Evolutionary conservation across 1,140 invertebrate genomes (phyloP), one percentile per base, ranked within the genome.

Genomic region (Drosophila bifasciata): DNA sequence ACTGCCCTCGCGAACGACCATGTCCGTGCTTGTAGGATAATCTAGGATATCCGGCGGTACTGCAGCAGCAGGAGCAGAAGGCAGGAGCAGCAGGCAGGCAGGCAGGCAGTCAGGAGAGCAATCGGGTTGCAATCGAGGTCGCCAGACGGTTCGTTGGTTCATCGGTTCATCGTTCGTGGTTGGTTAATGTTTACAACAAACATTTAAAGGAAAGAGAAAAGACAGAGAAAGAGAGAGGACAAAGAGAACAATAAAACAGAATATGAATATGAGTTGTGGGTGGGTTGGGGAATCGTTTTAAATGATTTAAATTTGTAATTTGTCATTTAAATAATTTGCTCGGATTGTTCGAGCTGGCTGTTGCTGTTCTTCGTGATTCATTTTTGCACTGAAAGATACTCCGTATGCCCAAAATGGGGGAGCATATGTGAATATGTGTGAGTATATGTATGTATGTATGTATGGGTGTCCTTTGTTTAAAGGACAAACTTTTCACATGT

Each of bases 11-110:
- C 95, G 93, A 50, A 97, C 96, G 43, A 96, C 95, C 93, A 97
- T 96, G 91, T 98, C 97, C 39, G 96, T 95, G 88, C 96, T 97
- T 19, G 97, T 97, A 39, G 96, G 95, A 74, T 96, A 95, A 92
- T 97, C 96, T 91, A 97, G 93, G 91, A 97, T 97, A 93, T 97
- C 96, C 69, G 97, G 97, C 50, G 97, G 97, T 68, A 98, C 97
- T 98, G 93, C 72, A 94, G 52, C 48, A 66, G 61, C 67, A 48
- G 52, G 40, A 61, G 21, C 57, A 45, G 32, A 60, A 66, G 25
- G 45, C 28, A 74, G 19, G 60, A 53, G 32, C 44, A 52, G 23
- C 67, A 72, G 23, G 25, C 44, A 61, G 55, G 45, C 45, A 17
- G 56, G 55, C 55, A 55, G 36, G 36, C 45, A 21, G 19, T 21